Base-by-base conservation (phyloP, 2,888 invertebrate species). In the Tinea pellionella region DNA sequence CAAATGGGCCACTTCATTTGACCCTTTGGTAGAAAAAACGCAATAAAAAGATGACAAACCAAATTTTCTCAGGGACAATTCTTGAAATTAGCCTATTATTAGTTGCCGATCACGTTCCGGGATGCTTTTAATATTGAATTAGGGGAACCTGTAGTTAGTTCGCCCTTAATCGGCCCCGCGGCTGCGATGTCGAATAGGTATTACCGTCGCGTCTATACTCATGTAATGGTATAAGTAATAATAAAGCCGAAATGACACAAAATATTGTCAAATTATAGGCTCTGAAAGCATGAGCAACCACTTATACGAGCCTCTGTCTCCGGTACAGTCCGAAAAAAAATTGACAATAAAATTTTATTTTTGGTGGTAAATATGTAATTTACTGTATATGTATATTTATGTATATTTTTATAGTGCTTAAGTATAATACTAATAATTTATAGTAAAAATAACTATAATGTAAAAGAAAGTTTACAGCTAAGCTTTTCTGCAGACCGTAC, bases 101-200 rank as follows among this genome's bases (percentile, higher is more conserved):
- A 87, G 86, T 82, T 78, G 79, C 75, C 83, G 83, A 86, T 86
- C 86, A 81, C 77, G 76, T 78, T 73, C 77, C 78, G 81, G 82
- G 87, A 85, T 86, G 85, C 87, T 87, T 87, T 87, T 87, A 87
- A 87, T 87, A 85, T 85, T 87, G 82, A 86, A 87, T 87, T 87
- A 86, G 85, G 80, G 80, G 77, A 77, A 73, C 83, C 87, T 81
- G 80, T 86, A 79, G 83, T 87, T 86, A 87, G 72, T 68, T 71
- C 72, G 75, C 73, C 85, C 85, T 81, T 86, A 87, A 87, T 86
- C 87, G 84, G 68, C 74, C 74, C 75, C 70, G 73, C 73, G 75
- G 77, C 76, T 71, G 69, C 73, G 70, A 67, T 69, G 75, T 76
- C 77, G 73, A 72, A n/a, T n/a, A n/a, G n/a, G 78, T 84, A 83